Evolutionary conservation across 1,140 invertebrate genomes (phyloP), one percentile per base, ranked within the genome.

Genomic region (Gyrodactylus salaris): DNA sequence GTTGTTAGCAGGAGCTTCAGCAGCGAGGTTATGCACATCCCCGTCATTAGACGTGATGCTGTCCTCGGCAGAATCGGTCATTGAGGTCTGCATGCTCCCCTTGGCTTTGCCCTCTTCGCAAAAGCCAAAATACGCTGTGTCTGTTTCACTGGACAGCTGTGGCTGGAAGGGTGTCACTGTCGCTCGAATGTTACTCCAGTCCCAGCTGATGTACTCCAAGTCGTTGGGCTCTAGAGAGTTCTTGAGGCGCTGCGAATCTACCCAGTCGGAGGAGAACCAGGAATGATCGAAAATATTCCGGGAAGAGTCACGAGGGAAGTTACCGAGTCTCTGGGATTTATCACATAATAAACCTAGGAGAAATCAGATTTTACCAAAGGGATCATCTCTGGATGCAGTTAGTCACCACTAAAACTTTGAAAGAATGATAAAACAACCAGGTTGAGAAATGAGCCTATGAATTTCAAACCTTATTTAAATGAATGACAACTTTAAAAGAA

Each of bases 211-310:
- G 21, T 26, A 73, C 21, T 70, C 26, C 1, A 95, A 87, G 75
- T 90, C 92, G 82, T 89, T 91, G 77, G 87, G 85, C 68, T 95
- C 95, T 75, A 98, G 82, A 74, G 95, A 85, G 77, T 86, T 86
- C n/a, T 84, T 86, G 78, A 89, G 84, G 76, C n/a, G 79, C 78
- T 69, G 25, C 34, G 7, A 76, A 54, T 74, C 27, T 23, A 73
- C 20, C 20, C n/a, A 20, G 24, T 68, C 21, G 25, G 54, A 7
- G 1, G 68, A 34, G 21, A 22, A 27, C 68, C 19, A 76, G 20
- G 20, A 74, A 23, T 68, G 27, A 72, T 22, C 21, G 25, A 75
- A n/a, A 21, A 21, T 72, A 25, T 54, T 22, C n/a, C 23, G 24
- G 24, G 23, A 24, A 1, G n/a, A 22, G 16, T 27, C n/a, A 7